phyloP scores from a whole-genome alignment of 2,113 vertebrate genomes.

The Nyctereutes procyonoides region DNA sequence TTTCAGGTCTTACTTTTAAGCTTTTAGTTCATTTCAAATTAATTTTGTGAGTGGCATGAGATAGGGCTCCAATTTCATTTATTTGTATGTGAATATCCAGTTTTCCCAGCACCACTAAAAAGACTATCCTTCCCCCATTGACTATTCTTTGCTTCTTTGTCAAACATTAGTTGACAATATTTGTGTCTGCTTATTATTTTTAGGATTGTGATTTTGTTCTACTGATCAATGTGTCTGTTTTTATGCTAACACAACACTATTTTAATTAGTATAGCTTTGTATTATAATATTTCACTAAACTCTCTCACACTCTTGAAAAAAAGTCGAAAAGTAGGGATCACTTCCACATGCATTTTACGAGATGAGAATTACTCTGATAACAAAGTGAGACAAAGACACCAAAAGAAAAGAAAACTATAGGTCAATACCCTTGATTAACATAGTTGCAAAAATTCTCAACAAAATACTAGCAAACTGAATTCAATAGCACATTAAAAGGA shows the following conservation, averaged over 20 bases:
- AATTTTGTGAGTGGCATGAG: not conserved
- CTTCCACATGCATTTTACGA: not conserved
- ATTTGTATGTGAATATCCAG: not conserved
- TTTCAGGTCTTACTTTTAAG: not conserved
- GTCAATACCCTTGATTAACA: not conserved
- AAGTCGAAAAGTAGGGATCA: not conserved
- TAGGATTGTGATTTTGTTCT: not conserved
- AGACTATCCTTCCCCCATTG: not conserved
- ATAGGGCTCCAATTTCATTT: not conserved
- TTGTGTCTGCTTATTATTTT: not conserved
- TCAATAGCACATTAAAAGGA: not conserved
- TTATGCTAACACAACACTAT: not conserved
- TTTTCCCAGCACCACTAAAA: not conserved
- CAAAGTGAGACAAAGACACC: not conserved
- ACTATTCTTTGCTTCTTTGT: not conserved
- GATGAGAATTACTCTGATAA: not conserved
- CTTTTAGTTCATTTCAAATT: not conserved
- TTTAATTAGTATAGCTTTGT: not conserved
- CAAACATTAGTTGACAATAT: not conserved
- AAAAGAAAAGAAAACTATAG: not conserved
- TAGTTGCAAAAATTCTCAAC: not conserved
- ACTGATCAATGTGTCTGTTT: not conserved
- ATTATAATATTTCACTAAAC: not conserved
- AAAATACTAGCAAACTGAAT: not conserved
- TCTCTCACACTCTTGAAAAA: not conserved